Base-by-base conservation (phyloP, 30 jellyfish, hydroid and myxozoan genomes). In the Nemopilema nomurai region DNA sequence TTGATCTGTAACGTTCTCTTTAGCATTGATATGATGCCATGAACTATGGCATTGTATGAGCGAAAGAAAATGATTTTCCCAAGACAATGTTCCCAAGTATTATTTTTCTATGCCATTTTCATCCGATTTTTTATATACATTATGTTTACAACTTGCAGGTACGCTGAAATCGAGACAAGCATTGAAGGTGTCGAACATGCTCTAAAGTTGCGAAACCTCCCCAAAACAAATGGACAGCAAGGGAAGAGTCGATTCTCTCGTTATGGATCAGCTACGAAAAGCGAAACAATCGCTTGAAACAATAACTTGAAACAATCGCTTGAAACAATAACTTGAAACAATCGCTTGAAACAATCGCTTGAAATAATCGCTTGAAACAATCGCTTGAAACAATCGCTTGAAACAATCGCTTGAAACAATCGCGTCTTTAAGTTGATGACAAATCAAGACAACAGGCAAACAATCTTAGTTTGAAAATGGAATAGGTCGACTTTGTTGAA, bases 211-310 rank as follows among this genome's bases (percentile, higher is more conserved):
- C 63, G 88, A n/a, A 77, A 77, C 67, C 67, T 77, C 21, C 57
- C 88, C 62, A 77, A 62, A 77, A 78, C 52, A 52, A 78, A 62
- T 77, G 88, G 88, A 63, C 78, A 21, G 88, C 77, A 23, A 57
- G 88, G 28, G 88, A 78, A 57, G 73, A 75, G 53, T 75, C 85
- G 25, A 77, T 77, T 28, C 77, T 24, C 18, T 62, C 78, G 64
- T 57, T 77, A 16, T 77, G 88, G 78, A 9, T 49, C 62, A 77
- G 78, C 66, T 77, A 25, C 78, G 62, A 52, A 0, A 21, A 71
- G 67, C 67, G n/a, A n/a, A n/a, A 51, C 16, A n/a, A n/a, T n/a
- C n/a, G n/a, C n/a, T n/a, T n/a, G n/a, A n/a, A n/a, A n/a, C n/a
- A n/a, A n/a, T n/a, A 24, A 63, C 73, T 63, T n/a, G 73, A 63